Conservation (phyloP, 2,888 invertebrate species). For the Tromatobia lineatoria region DNA sequence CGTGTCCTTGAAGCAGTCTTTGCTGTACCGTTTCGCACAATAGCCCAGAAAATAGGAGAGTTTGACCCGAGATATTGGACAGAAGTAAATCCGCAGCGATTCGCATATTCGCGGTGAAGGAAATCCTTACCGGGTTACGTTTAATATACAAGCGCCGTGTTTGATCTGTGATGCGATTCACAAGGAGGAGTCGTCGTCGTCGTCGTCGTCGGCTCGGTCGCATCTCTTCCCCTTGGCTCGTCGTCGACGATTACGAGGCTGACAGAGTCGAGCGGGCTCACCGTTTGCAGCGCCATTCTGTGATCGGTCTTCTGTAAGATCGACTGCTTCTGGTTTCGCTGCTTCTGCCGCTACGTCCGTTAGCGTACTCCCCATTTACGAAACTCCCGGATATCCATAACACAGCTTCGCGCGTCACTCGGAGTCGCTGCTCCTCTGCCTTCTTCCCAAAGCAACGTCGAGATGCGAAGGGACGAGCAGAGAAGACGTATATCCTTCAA, state of each 20-base stretch:
- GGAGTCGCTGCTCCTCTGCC: slow-evolving; percentile 67
- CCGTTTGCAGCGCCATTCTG: slow-evolving; percentile 81
- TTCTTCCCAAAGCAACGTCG: slow-evolving; percentile 27
- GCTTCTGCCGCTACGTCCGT: slow-evolving; percentile 50
- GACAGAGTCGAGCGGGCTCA: slow-evolving; percentile 64
- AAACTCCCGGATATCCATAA: slow-evolving; percentile 54
- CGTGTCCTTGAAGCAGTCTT: background rate
- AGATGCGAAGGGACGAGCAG: slow-evolving; percentile 11
- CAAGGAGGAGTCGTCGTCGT: slow-evolving; percentile 75
- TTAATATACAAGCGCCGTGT: slow-evolving; percentile 84
- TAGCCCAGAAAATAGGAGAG: background rate
- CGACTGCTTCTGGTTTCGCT: slow-evolving; percentile 73
- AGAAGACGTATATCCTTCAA: slow-evolving; percentile 53
- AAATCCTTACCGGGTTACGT: slow-evolving; percentile 76
- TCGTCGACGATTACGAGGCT: slow-evolving; percentile 12
- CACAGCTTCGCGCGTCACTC: slow-evolving; percentile 72
- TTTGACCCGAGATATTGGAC: slow-evolving; percentile 29
- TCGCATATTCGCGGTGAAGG: slow-evolving; percentile 53
- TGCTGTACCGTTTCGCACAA: background rate
- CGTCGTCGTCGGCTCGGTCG: slow-evolving; percentile 45
- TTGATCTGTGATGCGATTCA: slow-evolving; percentile 85
- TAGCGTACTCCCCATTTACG: slow-evolving; percentile 58
- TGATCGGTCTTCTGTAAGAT: slow-evolving; percentile 85
- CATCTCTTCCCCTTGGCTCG: slow-evolving; percentile 53
- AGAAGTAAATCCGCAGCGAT: slow-evolving; percentile 75